Evolutionary conservation across 1,140 invertebrate genomes (phyloP), one percentile per base, ranked within the genome.

Genomic region (Cephus cinctus): DNA sequence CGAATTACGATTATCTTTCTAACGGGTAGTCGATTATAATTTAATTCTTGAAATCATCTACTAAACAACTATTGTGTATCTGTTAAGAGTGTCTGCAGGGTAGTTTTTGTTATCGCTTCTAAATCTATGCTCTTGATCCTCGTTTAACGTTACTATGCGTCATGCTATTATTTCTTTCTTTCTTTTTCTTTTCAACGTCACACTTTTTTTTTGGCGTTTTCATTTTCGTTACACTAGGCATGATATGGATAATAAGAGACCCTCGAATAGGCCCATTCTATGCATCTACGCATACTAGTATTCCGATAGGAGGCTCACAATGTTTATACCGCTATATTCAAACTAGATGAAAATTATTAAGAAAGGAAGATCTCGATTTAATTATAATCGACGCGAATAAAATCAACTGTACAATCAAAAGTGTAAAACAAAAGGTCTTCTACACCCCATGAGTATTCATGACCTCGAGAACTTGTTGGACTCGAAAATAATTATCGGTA

Each of bases 21-120:
- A 55, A 47, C 21, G 11, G 16, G 52, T 52, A 52, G 42, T 57
- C 21, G 57, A 49, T 59, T 57, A 59, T 43, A 56, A 45, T 50
- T 15, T 47, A n/a, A n/a, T n/a, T n/a, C n/a, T n/a, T n/a, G n/a
- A n/a, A n/a, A n/a, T 54, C 30, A 18, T 40, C 51, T 59, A 59
- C 43, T n/a, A n/a, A n/a, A n/a, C n/a, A n/a, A n/a, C 34, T 15
- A 32, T 43, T 50, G 50, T 22, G 38, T 39, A 40, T 39, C 25
- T n/a, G 25, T n/a, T 27, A 27, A 27, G n/a, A 8, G 25, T 27
- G 6, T 27, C 25, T 27, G n/a, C n/a, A n/a, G n/a, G n/a, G n/a
- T n/a, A n/a, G n/a, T n/a, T n/a, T n/a, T n/a, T n/a, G n/a, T n/a
- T n/a, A n/a, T n/a, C n/a, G n/a, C n/a, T n/a, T n/a, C n/a, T n/a